These are phyloP conservation scores for Macrophya alboannulata DNA, from an alignment of 2,888 invertebrate species.

Conservation along the genomic window DNA sequence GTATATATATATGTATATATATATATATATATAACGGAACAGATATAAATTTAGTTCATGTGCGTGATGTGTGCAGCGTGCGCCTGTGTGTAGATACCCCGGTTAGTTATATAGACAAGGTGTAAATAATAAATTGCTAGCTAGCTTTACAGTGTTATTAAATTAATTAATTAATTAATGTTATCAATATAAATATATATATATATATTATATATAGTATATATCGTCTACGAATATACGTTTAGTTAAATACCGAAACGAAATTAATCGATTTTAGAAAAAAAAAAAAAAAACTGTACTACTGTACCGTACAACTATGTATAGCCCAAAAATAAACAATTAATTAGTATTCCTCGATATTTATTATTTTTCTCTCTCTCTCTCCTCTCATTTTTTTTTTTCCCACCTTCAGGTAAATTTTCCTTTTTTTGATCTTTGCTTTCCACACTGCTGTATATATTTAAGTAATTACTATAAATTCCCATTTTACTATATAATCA, in stretches of 20 bases:
- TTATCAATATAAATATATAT: slow-evolving; percentile 46
- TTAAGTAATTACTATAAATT: neutral
- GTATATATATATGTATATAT: slow-evolving; percentile 27
- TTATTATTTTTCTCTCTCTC: neutral
- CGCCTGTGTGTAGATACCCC: slow-evolving; percentile 41
- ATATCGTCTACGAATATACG: slow-evolving; percentile 25
- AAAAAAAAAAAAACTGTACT: slow-evolving; percentile 48
- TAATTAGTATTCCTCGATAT: slow-evolving; percentile 28
- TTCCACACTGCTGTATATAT: neutral
- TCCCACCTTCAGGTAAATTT: neutral
- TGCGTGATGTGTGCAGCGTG: slow-evolving; percentile 33
- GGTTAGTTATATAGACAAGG: slow-evolving; percentile 29
- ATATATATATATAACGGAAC: slow-evolving; percentile 30
- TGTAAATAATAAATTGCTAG: slow-evolving; percentile 53
- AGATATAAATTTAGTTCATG: slow-evolving; percentile 6
- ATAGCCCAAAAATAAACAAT: slow-evolving; percentile 54
- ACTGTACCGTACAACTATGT: slow-evolving; percentile 57
- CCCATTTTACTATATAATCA: neutral
- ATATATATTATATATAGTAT: slow-evolving; percentile 47
- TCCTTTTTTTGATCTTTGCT: neutral
- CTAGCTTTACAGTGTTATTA: slow-evolving; percentile 56
- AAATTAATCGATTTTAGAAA: slow-evolving; percentile 41
- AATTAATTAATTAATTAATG: slow-evolving; percentile 50
- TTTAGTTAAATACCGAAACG: slow-evolving; percentile 40
- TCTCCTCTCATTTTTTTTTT: neutral